Percentiles rank a stretch among this genome's conserved stretches.
phyloP scores from a whole-genome alignment of 2,797 vertebrate species.

The Sebastes paucispinis region DNA sequence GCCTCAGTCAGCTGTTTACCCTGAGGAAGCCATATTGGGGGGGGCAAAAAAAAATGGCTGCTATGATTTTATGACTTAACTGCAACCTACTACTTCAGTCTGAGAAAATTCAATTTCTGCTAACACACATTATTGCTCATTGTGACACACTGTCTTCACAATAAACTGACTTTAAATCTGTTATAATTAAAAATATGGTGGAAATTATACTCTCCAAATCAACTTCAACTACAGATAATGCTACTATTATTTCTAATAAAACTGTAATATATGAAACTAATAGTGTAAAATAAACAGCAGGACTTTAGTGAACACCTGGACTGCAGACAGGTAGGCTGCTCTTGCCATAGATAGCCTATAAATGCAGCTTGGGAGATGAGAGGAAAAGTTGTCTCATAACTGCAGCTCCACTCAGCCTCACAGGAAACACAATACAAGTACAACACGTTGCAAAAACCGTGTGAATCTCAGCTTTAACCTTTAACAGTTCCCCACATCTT shows the following conservation, averaged over 20 bases:
- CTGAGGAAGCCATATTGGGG: constrained; percentile 55
- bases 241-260: neutral
- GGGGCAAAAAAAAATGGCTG: constrained; percentile 39
- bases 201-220: neutral
- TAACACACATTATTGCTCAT: neutral
- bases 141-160: neutral
- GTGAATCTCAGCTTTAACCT: neutral
- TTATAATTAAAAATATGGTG: neutral
- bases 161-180: neutral
- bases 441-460: neutral
- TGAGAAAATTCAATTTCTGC: neutral
- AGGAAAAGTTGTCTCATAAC: constrained; percentile 50
- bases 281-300: neutral
- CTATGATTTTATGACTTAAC: neutral
- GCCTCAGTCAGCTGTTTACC: constrained; percentile 39
- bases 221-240: neutral
- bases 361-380: constrained; percentile 13
- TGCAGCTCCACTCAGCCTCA: neutral
- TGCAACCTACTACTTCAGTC: neutral
- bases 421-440: neutral
- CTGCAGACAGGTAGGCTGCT: constrained; percentile 29
- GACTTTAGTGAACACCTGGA: constrained; percentile 26
- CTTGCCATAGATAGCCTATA: neutral
- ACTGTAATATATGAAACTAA: neutral
- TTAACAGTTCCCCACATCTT: neutral